These are phyloP conservation scores for Heptranchias perlo DNA, from an alignment of 2,113 vertebrate genomes.

Conservation along the genomic window DNA sequence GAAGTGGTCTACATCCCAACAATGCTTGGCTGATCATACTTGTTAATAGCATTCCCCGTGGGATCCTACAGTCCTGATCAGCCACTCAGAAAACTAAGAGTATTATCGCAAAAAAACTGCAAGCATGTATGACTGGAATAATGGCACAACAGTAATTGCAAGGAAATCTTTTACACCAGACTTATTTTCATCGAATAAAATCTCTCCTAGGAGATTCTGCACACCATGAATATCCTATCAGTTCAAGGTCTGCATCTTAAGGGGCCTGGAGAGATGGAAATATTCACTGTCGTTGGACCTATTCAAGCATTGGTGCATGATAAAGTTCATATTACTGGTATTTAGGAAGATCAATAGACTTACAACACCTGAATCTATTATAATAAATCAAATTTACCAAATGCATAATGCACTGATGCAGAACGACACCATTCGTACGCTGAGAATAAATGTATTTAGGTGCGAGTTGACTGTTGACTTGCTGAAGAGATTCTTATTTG, in stretches of 20 bases:
- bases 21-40: constrained; percentile 60
- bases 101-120: constrained; percentile 61
- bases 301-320: constrained; percentile 21
- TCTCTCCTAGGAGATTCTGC: constrained; percentile 48
- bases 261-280: constrained; percentile 45
- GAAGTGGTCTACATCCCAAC: constrained; percentile 52
- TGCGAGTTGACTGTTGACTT: neutral
- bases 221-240: constrained; percentile 57
- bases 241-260: constrained; percentile 45
- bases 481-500: neutral
- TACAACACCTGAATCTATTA: constrained; percentile 34
- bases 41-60: constrained; percentile 58
- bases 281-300: constrained; percentile 41
- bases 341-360: constrained; percentile 29
- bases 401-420: constrained; percentile 18
- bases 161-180: constrained; percentile 62
- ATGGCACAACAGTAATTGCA: constrained; percentile 59
- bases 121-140: constrained; percentile 53
- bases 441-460: neutral
- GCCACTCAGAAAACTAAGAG: constrained; percentile 52
- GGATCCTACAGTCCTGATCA: constrained; percentile 58
- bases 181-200: constrained; percentile 68
- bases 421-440: neutral
- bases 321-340: constrained; percentile 35
- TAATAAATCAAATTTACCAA: constrained; percentile 36